Base-by-base conservation (phyloP, 2,797 vertebrate species). In the Poecilia wingei region DNA sequence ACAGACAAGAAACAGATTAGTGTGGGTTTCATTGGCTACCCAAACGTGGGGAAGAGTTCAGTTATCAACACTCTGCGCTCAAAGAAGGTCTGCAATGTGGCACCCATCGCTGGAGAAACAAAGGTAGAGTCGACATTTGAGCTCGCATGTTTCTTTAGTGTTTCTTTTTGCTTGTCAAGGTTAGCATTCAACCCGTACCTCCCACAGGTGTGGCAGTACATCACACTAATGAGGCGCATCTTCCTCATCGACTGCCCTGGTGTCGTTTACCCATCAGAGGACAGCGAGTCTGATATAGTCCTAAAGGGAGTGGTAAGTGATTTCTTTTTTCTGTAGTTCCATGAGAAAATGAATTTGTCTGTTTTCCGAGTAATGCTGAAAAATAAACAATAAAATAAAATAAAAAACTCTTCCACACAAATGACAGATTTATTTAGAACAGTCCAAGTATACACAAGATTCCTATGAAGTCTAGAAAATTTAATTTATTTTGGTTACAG, bases 1-100 rank as follows among this genome's bases (percentile, higher is more conserved):
- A 96, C 96, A 74, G 98, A 99, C 94, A 99, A 99, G 95, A 99
- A 99, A 68, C 98, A 99, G 96, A 99, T 99, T 93, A 99, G 98
- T 0, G 98, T 99, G 73, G 98, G 98, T 33, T 99, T 99, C 92
- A 99, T 99, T 41, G 98, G 98, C 53, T 99, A 99, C 86, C 98
- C 98, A 5, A 99, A 99, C 1, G 98, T 99, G 79, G 98, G 98
- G 87, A 99, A 99, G 93, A 99, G 98, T 92, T 99, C 98, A 0
- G 95, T 99, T 84, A 99, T 99, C 92, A 99, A 99, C 85, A 99
- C 98, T 0, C 89, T 99, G 6, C 95, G 98, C 43, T 98, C 98
- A 36, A 99, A 99, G 95, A 99, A 99, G 91, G 98, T 99, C 89
- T 99, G 98, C 96, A 99, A 92, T 0, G 98, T 99, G 89, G 98